Base-by-base conservation (phyloP, 2,797 vertebrate genomes). In the Schizothorax lantsangensis region DNA sequence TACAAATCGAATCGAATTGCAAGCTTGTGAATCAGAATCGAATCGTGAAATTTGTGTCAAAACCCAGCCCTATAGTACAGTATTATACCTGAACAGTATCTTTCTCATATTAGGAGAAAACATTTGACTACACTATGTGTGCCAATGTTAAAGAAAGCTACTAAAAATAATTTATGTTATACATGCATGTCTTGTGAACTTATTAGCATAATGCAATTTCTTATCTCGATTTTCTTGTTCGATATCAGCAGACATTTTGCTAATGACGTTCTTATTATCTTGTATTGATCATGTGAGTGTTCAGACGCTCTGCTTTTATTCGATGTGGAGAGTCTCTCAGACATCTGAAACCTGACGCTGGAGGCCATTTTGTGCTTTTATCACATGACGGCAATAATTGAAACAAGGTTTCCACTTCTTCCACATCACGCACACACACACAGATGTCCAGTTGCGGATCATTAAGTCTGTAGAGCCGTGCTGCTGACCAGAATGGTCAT, bases 371-470 rank as follows among this genome's bases (percentile, higher is more conserved):
- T 69, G 6, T 45, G 57, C 57, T 66, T 69, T 91, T 86, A 88
- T 92, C 88, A 91, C 87, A 30, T 85, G 74, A 69, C 57, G 17
- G 86, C 86, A 88, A 89, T 91, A 91, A 92, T 85, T 87, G 90
- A 88, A 86, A 90, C 87, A 89, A 91, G 79, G 78, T 91, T 84
- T 91, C 87, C 69, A 66, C 84, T 79, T 84, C 85, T 84, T 88
- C 85, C 83, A 79, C 88, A 90, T 89, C 91, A 90, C 66, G 87
- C 66, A 83, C 88, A 89, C 92, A 92, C 88, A 89, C 92, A 92
- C 93, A 93, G 92, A 94, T 94, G 93, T 93, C 87, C 86, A 83
- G 93, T 91, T 74, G 79, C 33, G 91, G 92, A 92, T 95, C 93
- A 95, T 94, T 94, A 95, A 89, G 84, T 89, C 89, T 38, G 66